Conservation (phyloP, 2,113 vertebrate species). For the Perca fluviatilis region DNA sequence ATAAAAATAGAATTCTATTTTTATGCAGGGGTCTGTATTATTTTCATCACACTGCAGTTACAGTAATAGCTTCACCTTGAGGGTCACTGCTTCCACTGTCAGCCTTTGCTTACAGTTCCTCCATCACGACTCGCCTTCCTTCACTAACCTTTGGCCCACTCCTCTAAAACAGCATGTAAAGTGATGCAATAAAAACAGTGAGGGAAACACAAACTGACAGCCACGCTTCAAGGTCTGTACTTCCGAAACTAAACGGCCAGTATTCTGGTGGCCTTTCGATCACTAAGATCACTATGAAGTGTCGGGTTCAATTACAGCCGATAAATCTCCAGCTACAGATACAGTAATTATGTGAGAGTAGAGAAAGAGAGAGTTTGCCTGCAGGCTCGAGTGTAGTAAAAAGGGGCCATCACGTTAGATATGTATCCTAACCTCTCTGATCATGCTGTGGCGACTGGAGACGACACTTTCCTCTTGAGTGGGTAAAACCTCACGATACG, state of each 20-base stretch:
- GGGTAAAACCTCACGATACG: constrained; percentile 67
- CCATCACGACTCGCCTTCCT: constrained; percentile 14
- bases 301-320: constrained; percentile 57
- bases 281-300: constrained; percentile 48
- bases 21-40: constrained; percentile 7
- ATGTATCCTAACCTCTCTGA: constrained; percentile 70
- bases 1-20: constrained; percentile 53
- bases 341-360: constrained; percentile 64
- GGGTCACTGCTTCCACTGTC: constrained; percentile 29
- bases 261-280: constrained; percentile 56
- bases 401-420: constrained; percentile 71
- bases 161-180: constrained; percentile 64
- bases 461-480: constrained; percentile 71
- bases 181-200: constrained; percentile 56
- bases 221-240: constrained; percentile 48
- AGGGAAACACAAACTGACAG: constrained; percentile 70
- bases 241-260: constrained; percentile 60
- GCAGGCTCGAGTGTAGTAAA: constrained; percentile 55
- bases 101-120: constrained; percentile 33
- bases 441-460: constrained; percentile 54
- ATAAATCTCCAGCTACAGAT: constrained; percentile 71
- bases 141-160: constrained; percentile 49
- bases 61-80: constrained; percentile 52
- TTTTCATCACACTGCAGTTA: constrained; percentile 33
- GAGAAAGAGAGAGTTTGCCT: constrained; percentile 59